phyloP scores from a whole-genome alignment of 2,888 invertebrate genomes.

The Leptopterna dolabrata region DNA sequence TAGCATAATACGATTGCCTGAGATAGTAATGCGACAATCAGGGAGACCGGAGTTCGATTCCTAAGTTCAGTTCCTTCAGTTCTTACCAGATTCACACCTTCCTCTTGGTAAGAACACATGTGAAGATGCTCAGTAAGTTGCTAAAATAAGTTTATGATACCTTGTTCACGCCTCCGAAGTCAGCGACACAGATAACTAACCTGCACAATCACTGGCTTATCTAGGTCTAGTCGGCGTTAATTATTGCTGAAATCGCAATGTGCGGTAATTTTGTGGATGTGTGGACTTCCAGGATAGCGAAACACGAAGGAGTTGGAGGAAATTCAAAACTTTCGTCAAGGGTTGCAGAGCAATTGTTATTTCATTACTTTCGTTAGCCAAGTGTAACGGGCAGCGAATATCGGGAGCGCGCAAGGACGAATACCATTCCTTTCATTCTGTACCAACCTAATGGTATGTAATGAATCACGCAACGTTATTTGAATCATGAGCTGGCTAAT shows the following conservation, averaged over 20 bases:
- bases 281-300: background rate
- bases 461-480: background rate
- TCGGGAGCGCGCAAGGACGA: background rate
- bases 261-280: background rate
- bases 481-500: background rate
- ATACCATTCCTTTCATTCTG: background rate
- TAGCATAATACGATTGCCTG: too few relatives aligned
- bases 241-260: too few relatives aligned
- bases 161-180: too few relatives aligned
- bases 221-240: too few relatives aligned
- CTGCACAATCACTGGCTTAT: background rate
- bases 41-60: too few relatives aligned
- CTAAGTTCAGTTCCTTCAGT: too few relatives aligned
- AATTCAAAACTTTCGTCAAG: background rate
- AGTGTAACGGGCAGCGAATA: background rate
- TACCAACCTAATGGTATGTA: background rate
- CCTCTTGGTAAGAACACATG: too few relatives aligned
- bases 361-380: background rate
- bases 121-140: too few relatives aligned
- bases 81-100: too few relatives aligned
- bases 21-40: too few relatives aligned
- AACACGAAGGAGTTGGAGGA: background rate
- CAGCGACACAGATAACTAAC: too few relatives aligned
- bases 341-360: background rate
- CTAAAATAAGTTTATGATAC: too few relatives aligned